Evolutionary conservation across 2,113 vertebrate genomes (phyloP).

Genomic region (Buteo buteo): DNA sequence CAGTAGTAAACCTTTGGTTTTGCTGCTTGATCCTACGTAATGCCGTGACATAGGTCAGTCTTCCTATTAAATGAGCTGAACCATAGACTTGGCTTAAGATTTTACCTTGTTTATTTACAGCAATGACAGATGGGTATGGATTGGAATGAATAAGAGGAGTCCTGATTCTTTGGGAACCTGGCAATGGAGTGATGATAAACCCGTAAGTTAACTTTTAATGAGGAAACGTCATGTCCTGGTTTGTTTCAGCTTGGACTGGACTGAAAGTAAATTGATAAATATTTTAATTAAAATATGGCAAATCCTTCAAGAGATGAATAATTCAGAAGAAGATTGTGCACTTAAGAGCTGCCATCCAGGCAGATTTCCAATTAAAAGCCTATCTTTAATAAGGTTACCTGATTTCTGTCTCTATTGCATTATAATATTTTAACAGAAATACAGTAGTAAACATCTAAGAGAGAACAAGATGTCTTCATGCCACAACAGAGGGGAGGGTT

Average conservation of each 20-base stretch:
- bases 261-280: constrained; percentile 1
- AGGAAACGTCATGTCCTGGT: not conserved
- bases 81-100: not conserved
- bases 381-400: not conserved
- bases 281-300: not conserved
- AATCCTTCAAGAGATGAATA: not conserved
- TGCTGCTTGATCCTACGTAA: not conserved
- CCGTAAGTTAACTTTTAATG: constrained; percentile 78
- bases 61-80: not conserved
- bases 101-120: constrained; percentile 54
- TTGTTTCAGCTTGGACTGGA: not conserved
- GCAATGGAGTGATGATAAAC: constrained; percentile 90
- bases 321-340: not conserved
- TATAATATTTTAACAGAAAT: not conserved
- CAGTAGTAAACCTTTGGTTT: not conserved
- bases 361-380: not conserved
- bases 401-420: not conserved
- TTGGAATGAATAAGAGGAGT: constrained; percentile 92
- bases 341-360: not conserved
- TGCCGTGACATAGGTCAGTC: not conserved
- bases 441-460: not conserved
- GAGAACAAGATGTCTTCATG: not conserved
- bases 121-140: constrained; percentile 88
- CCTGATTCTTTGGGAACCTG: constrained; percentile 84
- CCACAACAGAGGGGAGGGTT: not conserved